phyloP scores from a whole-genome alignment of 2,797 vertebrate genomes.

The Bryconaethiops microstoma region DNA sequence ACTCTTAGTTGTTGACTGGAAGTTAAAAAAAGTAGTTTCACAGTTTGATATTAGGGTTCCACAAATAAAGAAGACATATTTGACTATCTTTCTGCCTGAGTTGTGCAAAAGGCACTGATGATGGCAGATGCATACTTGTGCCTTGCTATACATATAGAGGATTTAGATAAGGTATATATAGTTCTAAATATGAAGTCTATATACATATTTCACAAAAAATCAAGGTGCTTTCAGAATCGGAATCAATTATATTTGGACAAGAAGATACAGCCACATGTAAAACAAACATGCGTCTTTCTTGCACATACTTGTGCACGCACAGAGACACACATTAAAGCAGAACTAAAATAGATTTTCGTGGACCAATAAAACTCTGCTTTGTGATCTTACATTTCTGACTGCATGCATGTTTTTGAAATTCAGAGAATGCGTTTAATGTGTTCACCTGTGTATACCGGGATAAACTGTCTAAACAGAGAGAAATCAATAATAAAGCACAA shows the following conservation, averaged over 20 bases:
- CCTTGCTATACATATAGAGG: constrained; percentile 42
- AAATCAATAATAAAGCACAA: constrained; percentile 51
- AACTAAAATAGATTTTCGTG: constrained; percentile 8
- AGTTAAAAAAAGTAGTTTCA: neutral
- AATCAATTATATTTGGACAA: neutral
- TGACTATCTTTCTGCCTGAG: constrained; percentile 24
- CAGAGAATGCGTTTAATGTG: constrained; percentile 43
- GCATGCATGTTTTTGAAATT: constrained; percentile 50
- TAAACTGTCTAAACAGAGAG: constrained; percentile 51
- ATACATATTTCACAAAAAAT: constrained; percentile 10
- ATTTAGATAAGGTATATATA: constrained; percentile 25
- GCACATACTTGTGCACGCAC: neutral
- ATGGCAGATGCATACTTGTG: constrained; percentile 46
- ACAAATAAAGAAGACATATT: constrained; percentile 29
- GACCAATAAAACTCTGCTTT: constrained; percentile 30
- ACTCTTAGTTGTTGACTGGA: constrained; percentile 17
- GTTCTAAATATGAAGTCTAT: neutral
- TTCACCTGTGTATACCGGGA: constrained; percentile 38
- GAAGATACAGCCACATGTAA: neutral
- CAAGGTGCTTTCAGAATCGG: constrained; percentile 30
- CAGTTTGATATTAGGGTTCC: constrained; percentile 1
- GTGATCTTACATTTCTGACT: constrained; percentile 34
- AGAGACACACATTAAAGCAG: neutral
- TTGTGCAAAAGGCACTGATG: constrained; percentile 21
- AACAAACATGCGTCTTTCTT: neutral